Conservation (phyloP, 2,888 invertebrate genomes). For the Globia sparganii region DNA sequence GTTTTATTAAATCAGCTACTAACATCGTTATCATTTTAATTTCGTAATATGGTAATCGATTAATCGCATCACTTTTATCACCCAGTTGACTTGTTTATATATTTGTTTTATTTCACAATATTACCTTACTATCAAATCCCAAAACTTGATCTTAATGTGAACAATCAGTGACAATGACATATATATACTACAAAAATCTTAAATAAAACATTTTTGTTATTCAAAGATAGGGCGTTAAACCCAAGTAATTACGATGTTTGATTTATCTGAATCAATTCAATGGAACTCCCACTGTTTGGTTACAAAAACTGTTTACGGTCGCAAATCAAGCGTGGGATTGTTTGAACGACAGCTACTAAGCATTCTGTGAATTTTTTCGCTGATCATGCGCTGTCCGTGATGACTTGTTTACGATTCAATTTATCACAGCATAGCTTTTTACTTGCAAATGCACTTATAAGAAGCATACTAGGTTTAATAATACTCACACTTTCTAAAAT, state of each 20-base stretch:
- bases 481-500: slow-evolving; percentile 25
- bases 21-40: slow-evolving; percentile 2
- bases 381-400: slow-evolving; percentile 5
- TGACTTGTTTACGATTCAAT: slow-evolving; percentile 27
- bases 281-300: slow-evolving; percentile 32
- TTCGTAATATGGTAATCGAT: neutral
- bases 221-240: slow-evolving; percentile 39
- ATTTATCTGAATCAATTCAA: slow-evolving; percentile 45
- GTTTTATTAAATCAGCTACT: slow-evolving; percentile 12
- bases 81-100: neutral
- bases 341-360: slow-evolving; percentile 32
- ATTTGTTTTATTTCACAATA: neutral
- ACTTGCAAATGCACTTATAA: slow-evolving; percentile 22
- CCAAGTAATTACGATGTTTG: slow-evolving; percentile 8
- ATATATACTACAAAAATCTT: neutral
- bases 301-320: slow-evolving; percentile 51
- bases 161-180: neutral
- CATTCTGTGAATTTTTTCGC: slow-evolving; percentile 57
- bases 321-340: slow-evolving; percentile 60
- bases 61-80: neutral
- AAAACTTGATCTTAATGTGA: neutral
- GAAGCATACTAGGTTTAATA: neutral
- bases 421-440: slow-evolving; percentile 18
- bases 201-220: neutral
- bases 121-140: neutral